Base-by-base conservation (phyloP, 2,888 invertebrate genomes). In the Mimachlamys varia region DNA sequence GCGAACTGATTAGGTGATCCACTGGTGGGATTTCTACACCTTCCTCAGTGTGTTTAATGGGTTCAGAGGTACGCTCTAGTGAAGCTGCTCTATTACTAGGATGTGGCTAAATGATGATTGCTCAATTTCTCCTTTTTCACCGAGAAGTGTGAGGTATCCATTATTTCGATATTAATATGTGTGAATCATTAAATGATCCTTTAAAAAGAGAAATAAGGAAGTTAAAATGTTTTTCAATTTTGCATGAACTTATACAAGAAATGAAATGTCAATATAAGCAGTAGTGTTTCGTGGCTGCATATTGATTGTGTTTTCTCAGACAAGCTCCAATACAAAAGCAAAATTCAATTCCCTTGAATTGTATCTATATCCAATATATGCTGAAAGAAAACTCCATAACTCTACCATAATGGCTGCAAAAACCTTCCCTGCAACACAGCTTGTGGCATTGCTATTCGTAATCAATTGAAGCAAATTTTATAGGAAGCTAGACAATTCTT, bases 1-100 rank as follows among this genome's bases (percentile, higher is more conserved):
- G 76, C 76, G 27, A 33, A 76, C 76, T 76, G 76, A 76, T 33
- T 76, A 76, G 76, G 27, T 13, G 76, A 76, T 76, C 27, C 76
- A 27, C 12, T 76, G 19, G 19, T 58, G 12, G 76, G 76, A 33
- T 33, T 76, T 27, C 27, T 76, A 76, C 17, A 76, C 76, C 53
- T 76, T 76, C 44, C 3, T 44, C 44, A 17, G 12, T 27, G 53
- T 10, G 53, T 53, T 53, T 53, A 12, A 53, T 53, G 19, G 53
- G 2, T 53, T 13, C 15, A 19, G 53, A 53, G 53, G 53, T 53
- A 58, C 19, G 22, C 13, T 58, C 7, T 22, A 19, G 19, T 58
- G n/a, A 58, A 19, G 7, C n/a, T 22, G 58, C 10, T 19, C 58
- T 58, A 19, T n/a, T 4, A 22, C 22, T 58, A 19, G 58, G 22